Percentiles rank a stretch among this genome's conserved stretches.
phyloP scores from a whole-genome alignment of 2,797 vertebrate genomes.

The Muscicapa comitata region DNA sequence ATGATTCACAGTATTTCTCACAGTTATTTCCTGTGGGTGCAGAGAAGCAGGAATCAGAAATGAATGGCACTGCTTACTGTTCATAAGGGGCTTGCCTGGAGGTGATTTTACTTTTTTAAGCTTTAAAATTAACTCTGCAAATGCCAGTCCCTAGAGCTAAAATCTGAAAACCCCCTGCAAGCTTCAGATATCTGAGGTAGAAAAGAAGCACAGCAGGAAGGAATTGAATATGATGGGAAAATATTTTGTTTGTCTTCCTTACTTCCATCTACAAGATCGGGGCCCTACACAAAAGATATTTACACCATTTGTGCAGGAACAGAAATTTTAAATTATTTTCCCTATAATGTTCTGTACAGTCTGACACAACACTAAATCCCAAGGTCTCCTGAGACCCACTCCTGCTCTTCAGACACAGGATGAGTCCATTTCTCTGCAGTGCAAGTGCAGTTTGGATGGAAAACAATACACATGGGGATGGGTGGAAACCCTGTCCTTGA shows the following conservation, averaged over 20 bases:
- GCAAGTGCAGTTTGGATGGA: neutral
- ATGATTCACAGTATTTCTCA: slow-evolving; percentile 59
- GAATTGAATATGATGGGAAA: neutral
- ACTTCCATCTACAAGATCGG: neutral
- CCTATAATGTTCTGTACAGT: neutral
- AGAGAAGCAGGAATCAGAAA: slow-evolving; percentile 60
- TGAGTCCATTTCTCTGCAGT: neutral
- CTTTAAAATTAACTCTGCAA: slow-evolving; percentile 25
- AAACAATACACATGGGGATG: neutral
- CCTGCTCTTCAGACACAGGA: neutral
- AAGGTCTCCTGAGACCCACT: neutral
- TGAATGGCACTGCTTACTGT: slow-evolving; percentile 55
- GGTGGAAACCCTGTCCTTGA: slow-evolving; percentile 24
- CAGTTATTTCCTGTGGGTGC: slow-evolving; percentile 67
- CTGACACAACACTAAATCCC: neutral
- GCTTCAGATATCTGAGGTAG: neutral
- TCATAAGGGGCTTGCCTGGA: slow-evolving; percentile 49
- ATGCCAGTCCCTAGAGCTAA: neutral
- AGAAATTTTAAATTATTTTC: neutral
- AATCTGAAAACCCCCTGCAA: neutral
- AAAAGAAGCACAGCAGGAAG: neutral
- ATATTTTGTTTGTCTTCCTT: neutral
- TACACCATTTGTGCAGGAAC: neutral
- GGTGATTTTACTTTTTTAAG: slow-evolving; percentile 39
- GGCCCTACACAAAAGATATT: neutral